phyloP scores from a whole-genome alignment of 2,113 vertebrate genomes.

The Otus sunia region DNA sequence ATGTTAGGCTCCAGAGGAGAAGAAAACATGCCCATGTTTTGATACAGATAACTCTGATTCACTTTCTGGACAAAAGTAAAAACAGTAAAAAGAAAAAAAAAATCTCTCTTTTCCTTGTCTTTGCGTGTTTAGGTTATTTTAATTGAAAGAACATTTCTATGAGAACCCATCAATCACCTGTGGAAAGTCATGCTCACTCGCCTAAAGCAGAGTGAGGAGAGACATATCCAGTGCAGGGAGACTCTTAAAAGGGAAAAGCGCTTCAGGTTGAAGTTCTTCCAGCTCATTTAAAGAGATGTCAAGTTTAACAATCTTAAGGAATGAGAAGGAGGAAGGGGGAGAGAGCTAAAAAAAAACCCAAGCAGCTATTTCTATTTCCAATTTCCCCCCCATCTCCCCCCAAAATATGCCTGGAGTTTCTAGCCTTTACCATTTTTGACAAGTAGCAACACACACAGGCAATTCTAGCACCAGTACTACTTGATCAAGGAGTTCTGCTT shows the following conservation, averaged over 20 bases:
- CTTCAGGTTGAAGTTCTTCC: conserved; percentile 25
- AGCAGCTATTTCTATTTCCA: not conserved
- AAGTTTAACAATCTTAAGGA: conserved; percentile 33
- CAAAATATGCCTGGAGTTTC: not conserved
- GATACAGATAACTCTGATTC: not conserved
- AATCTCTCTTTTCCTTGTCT: not conserved
- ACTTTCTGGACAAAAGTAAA: not conserved
- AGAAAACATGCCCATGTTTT: not conserved
- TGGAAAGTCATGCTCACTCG: not conserved
- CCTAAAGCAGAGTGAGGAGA: not conserved
- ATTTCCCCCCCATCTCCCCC: not conserved
- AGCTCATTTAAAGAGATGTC: conserved; percentile 57
- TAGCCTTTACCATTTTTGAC: not conserved
- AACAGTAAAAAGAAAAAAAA: not conserved
- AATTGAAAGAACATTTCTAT: not conserved
- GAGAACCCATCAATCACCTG: conserved; percentile 9
- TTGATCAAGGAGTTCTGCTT: not conserved
- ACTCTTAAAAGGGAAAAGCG: not conserved
- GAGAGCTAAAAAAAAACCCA: not conserved
- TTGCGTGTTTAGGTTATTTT: not conserved
- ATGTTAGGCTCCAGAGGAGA: not conserved
- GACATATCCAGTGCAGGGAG: not conserved
- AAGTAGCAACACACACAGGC: not conserved
- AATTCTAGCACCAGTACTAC: not conserved
- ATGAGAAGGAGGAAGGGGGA: not conserved